Percentiles rank a stretch among this genome's conserved stretches.
These are phyloP conservation scores for Cheilosia vernalis DNA, from an alignment of 2,888 invertebrate genomes.

Conservation along the genomic window DNA sequence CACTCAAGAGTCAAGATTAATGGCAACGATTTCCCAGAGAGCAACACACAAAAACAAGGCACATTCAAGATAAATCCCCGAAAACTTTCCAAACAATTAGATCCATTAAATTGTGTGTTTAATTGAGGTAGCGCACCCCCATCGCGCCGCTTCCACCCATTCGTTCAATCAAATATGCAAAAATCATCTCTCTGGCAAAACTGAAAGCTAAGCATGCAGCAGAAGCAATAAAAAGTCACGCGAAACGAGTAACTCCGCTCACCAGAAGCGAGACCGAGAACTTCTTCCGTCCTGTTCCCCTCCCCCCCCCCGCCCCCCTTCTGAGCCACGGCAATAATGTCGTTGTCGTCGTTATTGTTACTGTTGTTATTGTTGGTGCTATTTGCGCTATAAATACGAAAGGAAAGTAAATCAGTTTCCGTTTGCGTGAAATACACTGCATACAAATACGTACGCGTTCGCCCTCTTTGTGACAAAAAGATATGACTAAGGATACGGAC, in stretches of 20 bases:
- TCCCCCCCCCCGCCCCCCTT: not conserved
- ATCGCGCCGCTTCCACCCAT: not conserved
- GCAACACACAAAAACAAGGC: constrained; percentile 23
- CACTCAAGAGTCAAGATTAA: constrained; percentile 65
- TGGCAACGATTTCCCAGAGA: constrained; percentile 39
- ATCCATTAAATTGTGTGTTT: constrained; percentile 72
- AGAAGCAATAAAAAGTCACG: constrained; percentile 22
- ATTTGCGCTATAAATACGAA: not conserved
- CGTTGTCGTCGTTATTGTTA: not conserved
- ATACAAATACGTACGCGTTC: constrained; percentile 4
- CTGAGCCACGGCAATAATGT: constrained; percentile 4
- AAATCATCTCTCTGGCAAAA: not conserved
- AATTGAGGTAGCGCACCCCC: constrained; percentile 40
- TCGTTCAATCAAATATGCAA: constrained; percentile 47
- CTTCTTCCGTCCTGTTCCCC: constrained; percentile 8
- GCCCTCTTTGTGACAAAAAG: no score
- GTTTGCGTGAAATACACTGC: constrained; percentile 27
- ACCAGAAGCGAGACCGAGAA: not conserved
- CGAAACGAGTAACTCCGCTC: constrained; percentile 15
- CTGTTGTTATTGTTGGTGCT: no score
- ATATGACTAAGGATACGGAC: no score
- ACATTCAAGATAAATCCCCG: constrained; percentile 55
- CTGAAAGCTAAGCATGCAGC: not conserved
- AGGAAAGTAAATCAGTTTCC: constrained; percentile 66
- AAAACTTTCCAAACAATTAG: constrained; percentile 74